Conservation (phyloP, 2,888 invertebrate genomes). For the Zaprionus bogoriensis region DNA sequence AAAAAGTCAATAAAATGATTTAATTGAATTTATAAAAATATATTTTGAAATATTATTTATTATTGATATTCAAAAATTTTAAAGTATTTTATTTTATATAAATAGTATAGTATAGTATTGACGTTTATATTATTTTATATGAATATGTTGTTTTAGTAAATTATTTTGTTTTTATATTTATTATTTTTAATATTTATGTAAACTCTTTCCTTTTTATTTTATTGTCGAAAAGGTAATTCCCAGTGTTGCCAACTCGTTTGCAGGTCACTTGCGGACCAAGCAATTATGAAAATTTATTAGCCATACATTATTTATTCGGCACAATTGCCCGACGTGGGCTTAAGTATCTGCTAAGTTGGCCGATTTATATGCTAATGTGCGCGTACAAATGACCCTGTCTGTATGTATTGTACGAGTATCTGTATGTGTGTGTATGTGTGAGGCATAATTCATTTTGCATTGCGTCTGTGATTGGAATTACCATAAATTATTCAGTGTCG, state of each 20-base stretch:
- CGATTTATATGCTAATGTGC: slow-evolving; percentile 50
- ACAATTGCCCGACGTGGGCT: slow-evolving; percentile 27
- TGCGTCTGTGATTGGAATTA: slow-evolving; percentile 58
- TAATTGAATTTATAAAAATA: too few relatives aligned
- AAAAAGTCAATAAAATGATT: too few relatives aligned
- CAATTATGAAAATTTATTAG: slow-evolving; percentile 49
- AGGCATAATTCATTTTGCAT: slow-evolving; percentile 48
- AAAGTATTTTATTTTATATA: too few relatives aligned
- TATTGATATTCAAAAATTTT: too few relatives aligned
- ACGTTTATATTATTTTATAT: too few relatives aligned
- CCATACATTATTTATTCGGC: slow-evolving; percentile 43
- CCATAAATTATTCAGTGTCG: slow-evolving; percentile 64
- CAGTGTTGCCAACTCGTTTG: too few relatives aligned
- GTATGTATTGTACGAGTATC: slow-evolving; percentile 9
- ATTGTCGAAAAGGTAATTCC: too few relatives aligned
- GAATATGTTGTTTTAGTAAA: not conserved
- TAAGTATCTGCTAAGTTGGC: slow-evolving; percentile 54
- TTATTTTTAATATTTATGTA: too few relatives aligned
- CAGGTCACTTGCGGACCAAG: slow-evolving; percentile 4
- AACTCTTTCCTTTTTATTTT: not conserved
- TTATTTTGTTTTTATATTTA: not conserved
- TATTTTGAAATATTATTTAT: too few relatives aligned
- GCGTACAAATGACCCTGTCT: slow-evolving; percentile 10
- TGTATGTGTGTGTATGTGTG: slow-evolving; percentile 11
- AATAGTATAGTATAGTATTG: not conserved